Percentiles rank a stretch among this genome's conserved stretches.
Evolutionary conservation across 30 jellyfish, hydroid and myxozoan genomes (phyloP).

Genomic region (Hydra vulgaris): DNA sequence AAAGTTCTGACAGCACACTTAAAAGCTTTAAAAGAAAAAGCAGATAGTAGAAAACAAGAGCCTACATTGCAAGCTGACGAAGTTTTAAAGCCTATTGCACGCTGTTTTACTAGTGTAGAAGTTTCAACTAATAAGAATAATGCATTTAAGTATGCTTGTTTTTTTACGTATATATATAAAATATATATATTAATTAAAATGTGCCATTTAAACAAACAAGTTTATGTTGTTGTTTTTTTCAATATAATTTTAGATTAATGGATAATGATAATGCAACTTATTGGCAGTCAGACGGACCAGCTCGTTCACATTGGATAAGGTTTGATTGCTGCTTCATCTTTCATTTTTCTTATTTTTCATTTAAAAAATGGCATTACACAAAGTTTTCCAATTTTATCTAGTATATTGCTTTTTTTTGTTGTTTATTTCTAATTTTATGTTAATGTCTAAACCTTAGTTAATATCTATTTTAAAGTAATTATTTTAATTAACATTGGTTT

Average conservation of each 20-base stretch:
- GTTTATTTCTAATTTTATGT: neutral
- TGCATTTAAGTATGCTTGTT: constrained; percentile 53
- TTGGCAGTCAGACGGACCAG: constrained; percentile 97
- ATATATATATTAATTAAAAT: no score
- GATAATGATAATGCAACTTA: constrained; percentile 58
- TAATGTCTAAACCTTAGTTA: neutral
- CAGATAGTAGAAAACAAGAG: constrained; percentile 51
- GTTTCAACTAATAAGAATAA: constrained; percentile 62
- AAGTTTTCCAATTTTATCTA: no score
- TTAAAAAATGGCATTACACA: no score
- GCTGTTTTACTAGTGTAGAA: constrained; percentile 67
- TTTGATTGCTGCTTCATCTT: neutral
- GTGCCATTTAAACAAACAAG: no score
- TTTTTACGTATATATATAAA: no score
- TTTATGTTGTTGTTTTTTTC: no score
- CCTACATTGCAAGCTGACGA: constrained; percentile 81
- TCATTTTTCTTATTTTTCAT: neutral
- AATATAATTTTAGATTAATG: constrained; percentile 49
- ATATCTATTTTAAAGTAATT: no score
- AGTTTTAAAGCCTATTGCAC: constrained; percentile 59
- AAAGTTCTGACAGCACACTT: constrained; percentile 53
- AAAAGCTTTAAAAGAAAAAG: constrained; percentile 52
- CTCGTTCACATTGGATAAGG: constrained; percentile 89
- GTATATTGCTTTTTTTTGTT: neutral
- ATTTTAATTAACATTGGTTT: neutral